Percentiles rank a stretch among this genome's conserved stretches.
Conservation (phyloP, 1,140 invertebrate genomes). For the Globodera ellingtonae region DNA sequence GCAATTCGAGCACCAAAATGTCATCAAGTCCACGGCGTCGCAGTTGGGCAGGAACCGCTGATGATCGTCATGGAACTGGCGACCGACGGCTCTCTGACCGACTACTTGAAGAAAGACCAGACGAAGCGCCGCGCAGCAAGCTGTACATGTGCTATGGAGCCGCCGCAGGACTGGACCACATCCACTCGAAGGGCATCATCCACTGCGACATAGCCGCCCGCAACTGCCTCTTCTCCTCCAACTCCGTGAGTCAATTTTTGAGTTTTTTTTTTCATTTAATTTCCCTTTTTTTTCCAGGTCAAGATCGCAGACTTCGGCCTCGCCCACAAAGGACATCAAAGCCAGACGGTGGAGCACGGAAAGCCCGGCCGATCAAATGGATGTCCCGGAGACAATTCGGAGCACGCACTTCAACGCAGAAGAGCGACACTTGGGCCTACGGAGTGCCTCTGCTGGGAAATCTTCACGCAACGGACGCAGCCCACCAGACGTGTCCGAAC, state of each 20-base stretch:
- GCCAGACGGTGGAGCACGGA: background rate
- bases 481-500: conserved; percentile 8
- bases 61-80: conserved; percentile 44
- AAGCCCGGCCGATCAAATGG: background rate
- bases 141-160: conserved; percentile 39
- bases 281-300: background rate
- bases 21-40: conserved; percentile 24
- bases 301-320: conserved; percentile 39
- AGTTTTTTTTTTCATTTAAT: background rate
- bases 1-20: too few species aligned
- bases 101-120: conserved; percentile 27
- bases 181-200: conserved; percentile 24
- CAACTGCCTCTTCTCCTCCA: conserved; percentile 20
- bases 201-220: conserved; percentile 5
- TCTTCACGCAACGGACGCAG: conserved; percentile 24
- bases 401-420: conserved; percentile 35
- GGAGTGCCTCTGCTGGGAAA: conserved; percentile 36
- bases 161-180: conserved; percentile 35
- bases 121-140: conserved; percentile 18
- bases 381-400: conserved; percentile 33
- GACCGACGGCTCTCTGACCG: conserved; percentile 19
- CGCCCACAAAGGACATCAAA: conserved; percentile 19
- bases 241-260: conserved; percentile 10
- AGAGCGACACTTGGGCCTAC: conserved; percentile 34
- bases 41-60: conserved; percentile 40